A percentile compares a stretch with the other conserved stretches of the same genome.
phyloP scores from a whole-genome alignment of 30 jellyfish, hydroid and myxozoan species.

The Morbakka virulenta region DNA sequence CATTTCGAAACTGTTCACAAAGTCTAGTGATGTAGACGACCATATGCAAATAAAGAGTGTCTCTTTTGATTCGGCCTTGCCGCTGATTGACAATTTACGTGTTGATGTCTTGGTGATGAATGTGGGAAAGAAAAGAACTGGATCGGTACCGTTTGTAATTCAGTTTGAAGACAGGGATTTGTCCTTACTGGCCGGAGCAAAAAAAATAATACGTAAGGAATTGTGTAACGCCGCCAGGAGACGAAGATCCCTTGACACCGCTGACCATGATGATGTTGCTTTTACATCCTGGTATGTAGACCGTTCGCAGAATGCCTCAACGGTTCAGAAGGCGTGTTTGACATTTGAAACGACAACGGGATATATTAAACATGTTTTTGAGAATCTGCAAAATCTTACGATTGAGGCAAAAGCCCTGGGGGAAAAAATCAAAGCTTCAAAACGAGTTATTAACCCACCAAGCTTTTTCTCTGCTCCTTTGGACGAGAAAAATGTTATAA shows the following conservation, averaged over 20 bases:
- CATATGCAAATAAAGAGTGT: neutral
- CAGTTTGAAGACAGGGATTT: conserved; percentile 30
- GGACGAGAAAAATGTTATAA: neutral
- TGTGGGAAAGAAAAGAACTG: too few relatives aligned
- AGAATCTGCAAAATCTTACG: neutral
- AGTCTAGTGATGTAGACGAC: neutral
- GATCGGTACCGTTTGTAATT: conserved; percentile 6
- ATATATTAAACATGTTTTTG: neutral
- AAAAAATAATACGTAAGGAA: conserved; percentile 14
- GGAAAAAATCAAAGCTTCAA: neutral
- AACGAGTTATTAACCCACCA: neutral
- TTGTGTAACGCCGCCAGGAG: conserved; percentile 23
- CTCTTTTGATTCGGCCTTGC: too few relatives aligned
- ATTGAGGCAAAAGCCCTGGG: neutral
- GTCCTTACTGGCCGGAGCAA: conserved; percentile 32
- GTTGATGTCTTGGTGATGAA: too few relatives aligned
- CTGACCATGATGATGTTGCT: neutral
- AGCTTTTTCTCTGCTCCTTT: too few relatives aligned
- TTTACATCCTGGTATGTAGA: neutral
- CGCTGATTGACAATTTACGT: too few relatives aligned
- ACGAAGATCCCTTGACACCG: conserved; percentile 30
- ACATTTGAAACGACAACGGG: conserved; percentile 16
- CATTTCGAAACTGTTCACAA: neutral
- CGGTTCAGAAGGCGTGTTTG: conserved; percentile 38
- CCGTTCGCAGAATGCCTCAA: conserved; percentile 17